These are phyloP conservation scores for Xerus inauris DNA, from an alignment of 2,113 vertebrate species.

Conservation along the genomic window DNA sequence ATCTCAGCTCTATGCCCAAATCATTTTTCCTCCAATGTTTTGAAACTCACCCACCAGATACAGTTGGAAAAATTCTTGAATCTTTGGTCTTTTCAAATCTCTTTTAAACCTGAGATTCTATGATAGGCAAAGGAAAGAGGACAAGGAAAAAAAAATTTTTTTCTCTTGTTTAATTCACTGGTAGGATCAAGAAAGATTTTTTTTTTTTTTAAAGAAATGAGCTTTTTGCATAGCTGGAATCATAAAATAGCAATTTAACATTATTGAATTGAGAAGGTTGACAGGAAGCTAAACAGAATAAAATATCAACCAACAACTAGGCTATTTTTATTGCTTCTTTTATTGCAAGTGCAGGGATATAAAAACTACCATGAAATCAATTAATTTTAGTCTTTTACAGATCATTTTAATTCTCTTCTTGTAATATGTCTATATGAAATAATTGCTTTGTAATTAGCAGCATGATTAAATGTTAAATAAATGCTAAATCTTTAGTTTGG, in stretches of 20 bases:
- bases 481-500: slow-evolving; percentile 50
- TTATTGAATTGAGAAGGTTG: neutral
- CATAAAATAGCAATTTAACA: slow-evolving; percentile 33
- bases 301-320: neutral
- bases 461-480: slow-evolving; percentile 73
- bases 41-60: neutral
- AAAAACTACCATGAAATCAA: neutral
- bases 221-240: slow-evolving; percentile 13
- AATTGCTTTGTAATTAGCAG: slow-evolving; percentile 73
- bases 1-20: neutral
- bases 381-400: slow-evolving; percentile 70
- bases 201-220: neutral
- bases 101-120: neutral
- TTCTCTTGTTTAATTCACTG: neutral
- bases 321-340: slow-evolving; percentile 44
- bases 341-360: neutral
- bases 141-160: neutral
- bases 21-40: neutral
- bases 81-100: neutral
- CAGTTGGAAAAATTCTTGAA: neutral
- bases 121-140: neutral
- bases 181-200: neutral
- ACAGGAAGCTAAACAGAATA: slow-evolving; percentile 18
- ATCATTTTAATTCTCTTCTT: slow-evolving; percentile 58
- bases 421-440: slow-evolving; percentile 47